Evolutionary conservation across 2,888 invertebrate species (phyloP).

Genomic region (Seladonia tumulorum): DNA sequence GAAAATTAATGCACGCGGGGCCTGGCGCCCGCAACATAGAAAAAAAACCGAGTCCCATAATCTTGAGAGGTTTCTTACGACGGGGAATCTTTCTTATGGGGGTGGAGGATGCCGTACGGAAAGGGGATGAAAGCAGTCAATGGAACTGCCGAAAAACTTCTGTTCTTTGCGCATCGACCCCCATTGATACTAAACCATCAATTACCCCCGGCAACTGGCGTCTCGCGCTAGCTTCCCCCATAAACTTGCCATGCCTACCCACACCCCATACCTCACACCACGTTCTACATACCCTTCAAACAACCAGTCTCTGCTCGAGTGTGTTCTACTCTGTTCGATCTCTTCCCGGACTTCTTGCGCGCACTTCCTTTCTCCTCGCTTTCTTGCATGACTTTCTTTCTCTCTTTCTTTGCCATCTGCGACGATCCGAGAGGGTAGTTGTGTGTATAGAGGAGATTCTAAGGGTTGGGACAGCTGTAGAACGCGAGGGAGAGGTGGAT

Average conservation of each 20-base stretch:
- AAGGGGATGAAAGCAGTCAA: slow-evolving; percentile 44
- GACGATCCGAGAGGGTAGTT: neutral
- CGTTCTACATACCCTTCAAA: neutral
- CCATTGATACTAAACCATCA: slow-evolving; percentile 77
- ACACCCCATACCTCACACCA: neutral
- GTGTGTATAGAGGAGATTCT: neutral
- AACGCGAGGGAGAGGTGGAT: neutral
- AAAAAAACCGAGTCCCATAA: slow-evolving; percentile 51
- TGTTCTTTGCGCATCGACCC: slow-evolving; percentile 73
- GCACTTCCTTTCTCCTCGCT: neutral
- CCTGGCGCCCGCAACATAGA: neutral
- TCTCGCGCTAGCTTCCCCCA: slow-evolving; percentile 41
- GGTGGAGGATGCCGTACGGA: neutral
- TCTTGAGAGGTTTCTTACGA: slow-evolving; percentile 67
- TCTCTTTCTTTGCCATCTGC: neutral
- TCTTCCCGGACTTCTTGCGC: slow-evolving; percentile 10
- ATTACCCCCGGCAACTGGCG: slow-evolving; percentile 71
- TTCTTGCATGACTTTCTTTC: neutral
- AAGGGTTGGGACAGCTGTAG: neutral
- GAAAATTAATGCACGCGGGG: slow-evolving; percentile 61
- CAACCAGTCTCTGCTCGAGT: neutral
- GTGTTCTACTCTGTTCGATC: slow-evolving; percentile 7
- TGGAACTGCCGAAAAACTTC: slow-evolving; percentile 67
- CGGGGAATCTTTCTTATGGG: neutral
- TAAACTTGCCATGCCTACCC: slow-evolving; percentile 46